Evolutionary conservation across 1,140 invertebrate genomes (phyloP), one percentile per base, ranked within the genome.

Genomic region (Hypsibius dujardini): DNA sequence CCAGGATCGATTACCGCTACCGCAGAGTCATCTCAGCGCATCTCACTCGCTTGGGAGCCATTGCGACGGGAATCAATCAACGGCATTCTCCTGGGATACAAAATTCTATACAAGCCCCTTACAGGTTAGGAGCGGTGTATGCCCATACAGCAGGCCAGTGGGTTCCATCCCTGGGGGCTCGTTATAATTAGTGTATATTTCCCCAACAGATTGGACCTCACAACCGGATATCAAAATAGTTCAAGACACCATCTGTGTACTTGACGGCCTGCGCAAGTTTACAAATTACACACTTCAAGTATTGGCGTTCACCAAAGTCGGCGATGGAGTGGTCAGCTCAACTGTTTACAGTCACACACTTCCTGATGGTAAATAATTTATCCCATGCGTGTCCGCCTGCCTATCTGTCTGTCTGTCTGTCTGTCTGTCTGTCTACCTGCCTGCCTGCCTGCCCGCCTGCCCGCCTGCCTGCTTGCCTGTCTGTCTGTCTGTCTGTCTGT

Each of bases 251-350:
- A 70, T 2, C 40, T 28, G 60, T 46, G 79, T 77, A 46, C 71
- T 84, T 45, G 76, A 79, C 71, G 77, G 88, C 69, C 81, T 97
- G 46, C 89, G 92, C 79, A 95, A 95, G 78, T 96, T 88, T 79
- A 96, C 92, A 1, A 96, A 97, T 81, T 97, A 96, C 80, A 94
- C 90, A 70, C 92, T 97, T 85, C 90, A 95, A 84, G 90, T 96
- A 47, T 80, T 95, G 73, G 92, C 92, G 60, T 95, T 87, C 76
- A 96, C 92, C 46, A 88, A 90, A 69, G 92, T 91, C 72, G 94
- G 94, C n/a, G 92, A 95, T 78, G 94, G 93, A 72, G 90, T 94
- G 47, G 85, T 89, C 73, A 92, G 89, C 76, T 84, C 85, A 42
- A 88, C 92, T 2, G 90, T 95, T 75, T 90, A 92, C 80, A 92